Evolutionary conservation across 2,888 invertebrate species (phyloP).

Genomic region (Hirtodrosophila duncani): DNA sequence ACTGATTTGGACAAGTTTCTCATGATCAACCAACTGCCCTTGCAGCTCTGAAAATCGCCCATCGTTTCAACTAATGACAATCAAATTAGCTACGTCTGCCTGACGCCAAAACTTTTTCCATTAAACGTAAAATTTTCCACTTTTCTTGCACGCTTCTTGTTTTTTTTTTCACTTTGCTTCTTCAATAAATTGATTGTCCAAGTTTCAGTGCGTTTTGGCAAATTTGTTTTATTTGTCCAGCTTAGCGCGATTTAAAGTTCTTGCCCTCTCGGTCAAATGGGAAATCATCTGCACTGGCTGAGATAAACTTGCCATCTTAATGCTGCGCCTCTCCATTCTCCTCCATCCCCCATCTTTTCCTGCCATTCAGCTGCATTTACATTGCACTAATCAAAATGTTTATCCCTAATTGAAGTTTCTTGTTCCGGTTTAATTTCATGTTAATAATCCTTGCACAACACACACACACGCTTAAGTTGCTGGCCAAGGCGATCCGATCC

Average conservation of each 20-base stretch:
- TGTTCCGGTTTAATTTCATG: conserved; percentile 48
- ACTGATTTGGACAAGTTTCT: conserved; percentile 21
- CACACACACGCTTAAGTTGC: conserved; percentile 23
- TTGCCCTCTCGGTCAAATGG: background rate
- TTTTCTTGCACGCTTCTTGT: conserved; percentile 4
- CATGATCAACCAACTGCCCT: conserved; percentile 4
- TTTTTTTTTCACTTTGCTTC: conserved; percentile 11
- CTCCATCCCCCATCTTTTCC: background rate
- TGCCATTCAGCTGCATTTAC: conserved; percentile 3
- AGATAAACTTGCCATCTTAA: conserved; percentile 20
- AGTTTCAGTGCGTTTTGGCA: conserved; percentile 34
- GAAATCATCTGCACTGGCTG: conserved; percentile 19
- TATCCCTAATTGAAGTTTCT: conserved; percentile 60
- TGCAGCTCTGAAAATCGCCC: too few species aligned
- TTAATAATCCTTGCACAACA: conserved; percentile 26
- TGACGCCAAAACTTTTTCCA: conserved; percentile 64
- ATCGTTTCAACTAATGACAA: conserved; percentile 60
- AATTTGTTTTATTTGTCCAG: conserved; percentile 32
- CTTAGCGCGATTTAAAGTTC: conserved; percentile 31
- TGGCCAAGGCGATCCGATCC: background rate
- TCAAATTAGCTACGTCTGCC: conserved; percentile 59
- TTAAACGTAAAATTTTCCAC: conserved; percentile 48
- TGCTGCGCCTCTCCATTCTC: background rate
- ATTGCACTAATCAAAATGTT: conserved; percentile 45
- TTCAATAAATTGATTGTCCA: conserved; percentile 39